A percentile compares a stretch with the other conserved stretches of the same genome.
phyloP scores from a whole-genome alignment of 2,797 vertebrate genomes.

The Hippopotamyrus pictus region DNA sequence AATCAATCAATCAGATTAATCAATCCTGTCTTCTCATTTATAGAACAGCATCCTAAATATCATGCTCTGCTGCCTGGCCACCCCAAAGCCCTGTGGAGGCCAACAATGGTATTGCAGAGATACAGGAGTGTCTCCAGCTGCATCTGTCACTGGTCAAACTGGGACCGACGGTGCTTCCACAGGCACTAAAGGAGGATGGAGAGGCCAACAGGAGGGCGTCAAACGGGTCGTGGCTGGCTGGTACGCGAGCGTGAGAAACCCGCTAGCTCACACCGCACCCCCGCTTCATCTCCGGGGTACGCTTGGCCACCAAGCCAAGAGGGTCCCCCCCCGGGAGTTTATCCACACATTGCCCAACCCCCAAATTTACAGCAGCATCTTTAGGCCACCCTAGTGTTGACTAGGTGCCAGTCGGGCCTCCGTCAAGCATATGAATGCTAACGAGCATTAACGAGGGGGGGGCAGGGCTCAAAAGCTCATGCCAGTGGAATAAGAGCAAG shows the following conservation, averaged over 20 bases:
- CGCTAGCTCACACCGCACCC: neutral
- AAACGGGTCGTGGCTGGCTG: neutral
- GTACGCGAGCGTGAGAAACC: neutral
- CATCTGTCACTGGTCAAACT: neutral
- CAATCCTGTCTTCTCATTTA: neutral
- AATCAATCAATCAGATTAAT: neutral
- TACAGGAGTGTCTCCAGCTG: neutral
- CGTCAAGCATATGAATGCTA: neutral
- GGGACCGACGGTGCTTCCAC: neutral
- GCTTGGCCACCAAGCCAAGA: neutral
- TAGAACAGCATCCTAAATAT: neutral
- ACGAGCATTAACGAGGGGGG: neutral
- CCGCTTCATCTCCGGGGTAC: neutral
- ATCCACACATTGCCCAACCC: neutral
- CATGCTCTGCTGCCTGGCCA: neutral
- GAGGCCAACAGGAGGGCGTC: neutral
- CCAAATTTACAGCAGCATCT: neutral
- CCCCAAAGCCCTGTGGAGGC: neutral
- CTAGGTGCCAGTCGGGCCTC: neutral
- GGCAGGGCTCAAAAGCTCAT: neutral
- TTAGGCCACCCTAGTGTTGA: neutral
- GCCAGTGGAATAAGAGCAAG: neutral
- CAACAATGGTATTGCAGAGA: neutral
- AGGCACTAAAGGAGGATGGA: neutral
- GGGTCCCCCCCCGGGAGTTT: neutral